These are phyloP conservation scores for Aphelocoma coerulescens DNA, from an alignment of 2,113 vertebrate genomes.

Conservation along the genomic window DNA sequence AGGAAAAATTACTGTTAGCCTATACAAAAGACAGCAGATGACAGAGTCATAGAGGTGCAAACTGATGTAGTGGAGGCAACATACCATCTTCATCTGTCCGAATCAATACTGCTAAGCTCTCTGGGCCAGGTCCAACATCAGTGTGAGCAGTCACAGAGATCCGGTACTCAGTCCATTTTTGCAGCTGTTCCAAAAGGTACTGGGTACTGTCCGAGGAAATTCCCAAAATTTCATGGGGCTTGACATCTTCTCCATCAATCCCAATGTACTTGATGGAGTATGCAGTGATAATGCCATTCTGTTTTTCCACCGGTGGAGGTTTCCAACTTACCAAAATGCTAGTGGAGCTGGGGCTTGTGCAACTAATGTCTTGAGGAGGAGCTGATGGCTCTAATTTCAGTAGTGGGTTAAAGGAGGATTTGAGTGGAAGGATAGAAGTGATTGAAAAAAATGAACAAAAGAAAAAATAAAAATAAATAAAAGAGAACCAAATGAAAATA, in stretches of 20 bases:
- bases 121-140: slow-evolving; percentile 93
- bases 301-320: slow-evolving; percentile 88
- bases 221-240: slow-evolving; percentile 79
- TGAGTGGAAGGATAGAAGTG: slow-evolving; percentile 80
- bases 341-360: slow-evolving; percentile 95
- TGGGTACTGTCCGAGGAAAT: slow-evolving; percentile 87
- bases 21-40: slow-evolving; percentile 70
- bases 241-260: slow-evolving; percentile 87
- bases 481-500: slow-evolving; percentile 76
- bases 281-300: slow-evolving; percentile 93
- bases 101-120: slow-evolving; percentile 90
- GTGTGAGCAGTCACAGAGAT: slow-evolving; percentile 94
- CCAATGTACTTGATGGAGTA: slow-evolving; percentile 89
- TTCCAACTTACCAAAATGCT: slow-evolving; percentile 99
- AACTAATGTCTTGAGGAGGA: slow-evolving; percentile 94
- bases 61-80: slow-evolving; percentile 83
- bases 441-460: slow-evolving; percentile 81
- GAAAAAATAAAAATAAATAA: slow-evolving; percentile 83
- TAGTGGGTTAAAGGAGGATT: slow-evolving; percentile 81
- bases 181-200: slow-evolving; percentile 97
- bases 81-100: slow-evolving; percentile 99
- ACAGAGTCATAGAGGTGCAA: slow-evolving; percentile 70
- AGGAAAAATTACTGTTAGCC: slow-evolving; percentile 65
- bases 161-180: slow-evolving; percentile 98
- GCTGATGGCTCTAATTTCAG: slow-evolving; percentile 94